Conservation (phyloP, 2,113 vertebrate genomes). For the Gymnogyps californianus region DNA sequence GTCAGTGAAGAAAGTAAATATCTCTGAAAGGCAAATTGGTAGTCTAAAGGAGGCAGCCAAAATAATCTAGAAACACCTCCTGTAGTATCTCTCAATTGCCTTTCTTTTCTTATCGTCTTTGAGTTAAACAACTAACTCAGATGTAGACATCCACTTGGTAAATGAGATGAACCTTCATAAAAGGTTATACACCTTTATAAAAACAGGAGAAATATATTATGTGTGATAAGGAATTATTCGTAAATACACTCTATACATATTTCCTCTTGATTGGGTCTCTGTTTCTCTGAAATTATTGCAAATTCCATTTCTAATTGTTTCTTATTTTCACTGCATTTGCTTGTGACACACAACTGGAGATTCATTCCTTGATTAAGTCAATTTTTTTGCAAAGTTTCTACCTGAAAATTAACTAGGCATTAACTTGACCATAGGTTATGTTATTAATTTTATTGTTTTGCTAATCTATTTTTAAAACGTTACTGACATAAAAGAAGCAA, state of each 20-base stretch:
- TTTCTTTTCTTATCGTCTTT: background rate
- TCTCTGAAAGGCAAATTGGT: background rate
- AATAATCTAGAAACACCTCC: background rate
- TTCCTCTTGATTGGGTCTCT: conserved; percentile 60
- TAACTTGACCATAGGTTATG: conserved; percentile 30
- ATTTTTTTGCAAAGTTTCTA: conserved; percentile 55
- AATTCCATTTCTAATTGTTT: conserved; percentile 66
- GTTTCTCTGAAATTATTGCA: conserved; percentile 62
- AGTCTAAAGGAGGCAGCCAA: background rate
- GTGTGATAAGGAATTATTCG: background rate
- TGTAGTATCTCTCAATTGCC: background rate
- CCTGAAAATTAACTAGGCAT: conserved; percentile 30
- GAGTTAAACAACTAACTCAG: background rate
- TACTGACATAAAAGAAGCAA: background rate
- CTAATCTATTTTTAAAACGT: background rate
- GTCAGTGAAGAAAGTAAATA: background rate
- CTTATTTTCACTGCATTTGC: conserved; percentile 50
- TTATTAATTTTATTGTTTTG: conserved; percentile 11
- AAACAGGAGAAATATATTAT: background rate
- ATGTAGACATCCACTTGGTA: background rate
- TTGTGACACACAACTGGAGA: conserved; percentile 42
- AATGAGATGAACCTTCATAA: background rate
- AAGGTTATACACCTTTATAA: background rate
- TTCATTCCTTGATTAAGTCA: conserved; percentile 60
- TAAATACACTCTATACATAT: background rate